Evolutionary conservation across 2,113 vertebrate species (phyloP).

Genomic region (Serinus canaria): DNA sequence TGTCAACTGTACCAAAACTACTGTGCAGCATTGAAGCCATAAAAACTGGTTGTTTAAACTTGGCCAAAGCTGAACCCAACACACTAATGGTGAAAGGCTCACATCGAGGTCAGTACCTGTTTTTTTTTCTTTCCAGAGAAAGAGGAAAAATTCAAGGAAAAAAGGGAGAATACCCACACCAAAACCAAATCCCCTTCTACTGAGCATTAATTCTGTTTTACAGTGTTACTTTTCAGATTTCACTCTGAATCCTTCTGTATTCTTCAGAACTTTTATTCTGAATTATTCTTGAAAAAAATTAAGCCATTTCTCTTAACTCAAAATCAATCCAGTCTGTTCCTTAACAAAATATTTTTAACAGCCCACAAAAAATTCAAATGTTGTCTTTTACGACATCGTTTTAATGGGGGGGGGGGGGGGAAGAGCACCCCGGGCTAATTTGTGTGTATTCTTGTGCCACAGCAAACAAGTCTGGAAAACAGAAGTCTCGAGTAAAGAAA

Average conservation of each 20-base stretch:
- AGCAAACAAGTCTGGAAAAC: neutral
- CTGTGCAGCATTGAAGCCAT: neutral
- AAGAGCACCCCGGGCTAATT: accelerated
- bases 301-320: neutral
- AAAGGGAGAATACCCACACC: neutral
- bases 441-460: neutral
- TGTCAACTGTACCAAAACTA: neutral
- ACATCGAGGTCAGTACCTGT: neutral
- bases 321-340: neutral
- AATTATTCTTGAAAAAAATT: neutral
- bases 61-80: neutral
- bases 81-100: accelerated
- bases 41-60: neutral
- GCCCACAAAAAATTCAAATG: accelerated
- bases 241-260: neutral
- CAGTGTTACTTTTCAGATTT: neutral
- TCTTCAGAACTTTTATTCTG: neutral
- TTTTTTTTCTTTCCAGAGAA: neutral
- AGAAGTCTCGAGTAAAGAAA: neutral
- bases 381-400: accelerated
- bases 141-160: accelerated
- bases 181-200: neutral
- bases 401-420: neutral
- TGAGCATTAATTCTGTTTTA: neutral
- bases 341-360: neutral